Evolutionary conservation across 2,113 vertebrate genomes (phyloP), one percentile per base, ranked within the genome.

Genomic region (Enhydra lutris): DNA sequence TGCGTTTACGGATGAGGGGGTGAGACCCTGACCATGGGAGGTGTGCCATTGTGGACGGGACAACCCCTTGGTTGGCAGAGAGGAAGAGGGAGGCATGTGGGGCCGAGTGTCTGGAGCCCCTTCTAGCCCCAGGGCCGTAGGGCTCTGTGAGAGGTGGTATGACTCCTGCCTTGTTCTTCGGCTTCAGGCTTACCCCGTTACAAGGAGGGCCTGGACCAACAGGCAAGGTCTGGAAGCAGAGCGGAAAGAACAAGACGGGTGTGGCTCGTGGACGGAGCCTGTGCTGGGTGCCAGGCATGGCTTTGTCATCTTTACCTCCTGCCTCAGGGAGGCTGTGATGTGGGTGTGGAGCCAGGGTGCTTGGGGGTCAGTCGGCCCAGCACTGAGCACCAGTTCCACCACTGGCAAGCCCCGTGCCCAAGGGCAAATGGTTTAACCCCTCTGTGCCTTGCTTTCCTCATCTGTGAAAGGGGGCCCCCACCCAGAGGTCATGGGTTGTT

Each of bases 361-460:
- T 59, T 4, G 1, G 17, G 23, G 50, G 50, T 42, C 50, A 11
- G 52, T 34, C 24, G 36, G 61, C 59, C 47, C 36, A 50, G 71
- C 39, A 52, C 18, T 14, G n/a, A 61, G 67, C n/a, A 3, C 73
- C 3, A 34, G 74, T 81, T 24, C 31, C 57, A 9, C 29, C 3
- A 1, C 36, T 31, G 65, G 36, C 34, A 57, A 86, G 45, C 39
- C 74, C 63, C 1, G 7, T 29, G 71, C 69, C 89, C 42, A 47
- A 18, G 31, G 45, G n/a, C 47, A 61, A 65, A 11, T 3, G 23
- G 6, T n/a, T 2, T 36, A 47, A 73, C 45, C 15, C 63, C 65
- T 55, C 55, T 36, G 13, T 15, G 76, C 59, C 92, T 95, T 74
- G 18, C 47, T 96, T 45, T 93, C 65, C 47, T 83, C 50, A 17